Conservation (phyloP, 2,113 vertebrate species). For the Otolemur garnettii region DNA sequence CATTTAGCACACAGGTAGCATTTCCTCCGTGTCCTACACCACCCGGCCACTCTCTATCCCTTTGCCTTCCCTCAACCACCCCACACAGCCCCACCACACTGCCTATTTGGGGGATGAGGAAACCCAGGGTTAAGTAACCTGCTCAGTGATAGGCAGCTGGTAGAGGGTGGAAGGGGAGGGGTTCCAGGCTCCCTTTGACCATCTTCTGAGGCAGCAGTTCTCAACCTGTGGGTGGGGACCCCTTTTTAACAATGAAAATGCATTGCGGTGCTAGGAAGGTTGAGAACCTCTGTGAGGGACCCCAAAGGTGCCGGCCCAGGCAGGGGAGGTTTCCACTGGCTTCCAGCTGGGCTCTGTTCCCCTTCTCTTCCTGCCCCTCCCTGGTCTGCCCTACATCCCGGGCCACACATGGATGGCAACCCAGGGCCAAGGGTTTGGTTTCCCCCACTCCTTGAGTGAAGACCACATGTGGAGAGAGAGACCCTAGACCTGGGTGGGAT, state of each 20-base stretch:
- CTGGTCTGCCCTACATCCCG: not conserved
- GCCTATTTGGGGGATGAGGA: not conserved
- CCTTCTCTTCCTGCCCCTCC: not conserved
- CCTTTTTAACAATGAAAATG: too few relatives aligned
- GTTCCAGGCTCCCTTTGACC: not conserved
- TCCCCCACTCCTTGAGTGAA: not conserved
- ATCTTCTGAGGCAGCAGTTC: not conserved
- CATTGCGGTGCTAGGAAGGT: too few relatives aligned
- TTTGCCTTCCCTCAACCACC: not conserved
- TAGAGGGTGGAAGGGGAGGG: not conserved
- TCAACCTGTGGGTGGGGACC: too few relatives aligned
- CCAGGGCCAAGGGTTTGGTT: not conserved
- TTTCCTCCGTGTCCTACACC: not conserved
- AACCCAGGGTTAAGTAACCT: not conserved
- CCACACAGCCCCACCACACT: not conserved
- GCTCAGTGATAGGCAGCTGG: not conserved
- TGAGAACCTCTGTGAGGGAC: not conserved
- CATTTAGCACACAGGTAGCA: not conserved
- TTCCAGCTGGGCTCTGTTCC: not conserved
- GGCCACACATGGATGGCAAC: not conserved
- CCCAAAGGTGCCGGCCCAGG: not conserved
- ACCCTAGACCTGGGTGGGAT: not conserved
- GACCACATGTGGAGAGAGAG: not conserved
- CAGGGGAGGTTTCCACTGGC: not conserved
- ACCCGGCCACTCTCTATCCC: not conserved